phyloP scores from a whole-genome alignment of 2,888 invertebrate species.

The Apamea sordens region DNA sequence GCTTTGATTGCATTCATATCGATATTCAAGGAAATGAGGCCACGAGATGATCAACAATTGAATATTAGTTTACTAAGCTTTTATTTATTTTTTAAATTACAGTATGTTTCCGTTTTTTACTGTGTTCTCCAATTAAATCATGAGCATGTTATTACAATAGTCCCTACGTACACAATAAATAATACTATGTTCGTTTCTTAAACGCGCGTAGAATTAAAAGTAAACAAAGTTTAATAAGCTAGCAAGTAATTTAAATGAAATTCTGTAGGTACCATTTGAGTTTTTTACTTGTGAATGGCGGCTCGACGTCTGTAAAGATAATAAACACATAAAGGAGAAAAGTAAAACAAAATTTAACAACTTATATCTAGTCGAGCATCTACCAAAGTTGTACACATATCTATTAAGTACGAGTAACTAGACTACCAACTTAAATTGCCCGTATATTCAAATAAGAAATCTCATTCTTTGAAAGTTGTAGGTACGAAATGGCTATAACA shows the following conservation, averaged over 20 bases:
- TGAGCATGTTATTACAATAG: background rate
- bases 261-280: background rate
- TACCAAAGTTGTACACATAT: too few relatives aligned
- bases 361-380: background rate
- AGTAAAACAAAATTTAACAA: background rate
- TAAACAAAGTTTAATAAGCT: conserved; percentile 7
- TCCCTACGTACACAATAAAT: background rate
- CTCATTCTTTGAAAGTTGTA: background rate
- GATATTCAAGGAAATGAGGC: background rate
- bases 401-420: too few relatives aligned
- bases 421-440: background rate
- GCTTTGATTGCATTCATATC: background rate
- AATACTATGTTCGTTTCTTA: background rate
- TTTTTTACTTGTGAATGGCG: background rate
- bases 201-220: too few relatives aligned
- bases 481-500: background rate
- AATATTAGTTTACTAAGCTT: background rate
- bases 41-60: background rate
- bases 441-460: background rate
- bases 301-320: background rate
- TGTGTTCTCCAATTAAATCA: background rate
- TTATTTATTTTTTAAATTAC: background rate
- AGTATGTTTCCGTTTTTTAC: too few relatives aligned
- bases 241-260: conserved; percentile 10
- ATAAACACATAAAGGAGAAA: background rate